Evolutionary conservation across 2,797 vertebrate species (phyloP).

Genomic region (Acanthopagrus latus): DNA sequence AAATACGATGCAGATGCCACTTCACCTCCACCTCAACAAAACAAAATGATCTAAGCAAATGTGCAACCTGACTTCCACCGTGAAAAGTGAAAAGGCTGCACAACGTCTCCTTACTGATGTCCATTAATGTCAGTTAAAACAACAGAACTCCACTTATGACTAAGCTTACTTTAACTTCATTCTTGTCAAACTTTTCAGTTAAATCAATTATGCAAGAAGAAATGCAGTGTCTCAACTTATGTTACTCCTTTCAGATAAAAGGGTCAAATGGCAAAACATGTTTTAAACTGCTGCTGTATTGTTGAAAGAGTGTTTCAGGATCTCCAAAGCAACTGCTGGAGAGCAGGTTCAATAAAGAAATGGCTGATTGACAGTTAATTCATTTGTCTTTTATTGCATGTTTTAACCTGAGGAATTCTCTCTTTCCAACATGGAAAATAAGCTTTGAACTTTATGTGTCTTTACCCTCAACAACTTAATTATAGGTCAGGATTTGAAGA

Average conservation of each 20-base stretch:
- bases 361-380: not conserved
- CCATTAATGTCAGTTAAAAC: not conserved
- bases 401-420: not conserved
- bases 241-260: not conserved
- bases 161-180: not conserved
- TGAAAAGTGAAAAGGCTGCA: not conserved
- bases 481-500: not conserved
- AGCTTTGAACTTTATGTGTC: not conserved
- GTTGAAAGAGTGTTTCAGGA: not conserved
- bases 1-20: not conserved
- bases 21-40: not conserved
- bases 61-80: not conserved
- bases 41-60: not conserved
- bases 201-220: not conserved
- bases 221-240: not conserved
- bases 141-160: not conserved
- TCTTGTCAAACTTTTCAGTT: not conserved
- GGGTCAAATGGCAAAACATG: not conserved
- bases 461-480: constrained; percentile 11
- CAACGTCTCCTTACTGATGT: not conserved
- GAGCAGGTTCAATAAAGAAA: not conserved
- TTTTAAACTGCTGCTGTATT: not conserved
- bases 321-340: not conserved
- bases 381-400: not conserved
- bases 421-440: not conserved